Conservation (phyloP, 2,888 invertebrate genomes). For the Xestia rhomboidea region DNA sequence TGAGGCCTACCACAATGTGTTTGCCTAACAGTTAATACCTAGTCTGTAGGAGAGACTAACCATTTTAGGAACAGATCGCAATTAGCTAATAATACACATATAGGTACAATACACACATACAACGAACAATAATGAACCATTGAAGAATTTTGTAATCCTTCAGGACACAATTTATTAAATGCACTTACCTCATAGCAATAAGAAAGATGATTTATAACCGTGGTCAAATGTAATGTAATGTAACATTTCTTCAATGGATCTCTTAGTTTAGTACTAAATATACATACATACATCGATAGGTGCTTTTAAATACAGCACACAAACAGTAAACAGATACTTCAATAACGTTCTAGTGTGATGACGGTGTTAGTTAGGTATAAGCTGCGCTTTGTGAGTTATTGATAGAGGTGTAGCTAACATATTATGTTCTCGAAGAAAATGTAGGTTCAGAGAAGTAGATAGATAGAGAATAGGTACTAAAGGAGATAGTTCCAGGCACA, state of each 20-base stretch:
- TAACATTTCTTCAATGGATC: slow-evolving; percentile 64
- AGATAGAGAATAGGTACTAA: slow-evolving; percentile 25
- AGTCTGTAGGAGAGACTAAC: slow-evolving; percentile 79
- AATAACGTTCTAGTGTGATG: slow-evolving; percentile 60
- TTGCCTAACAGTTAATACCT: slow-evolving; percentile 66
- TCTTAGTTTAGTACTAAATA: slow-evolving; percentile 52
- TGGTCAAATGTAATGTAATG: neutral
- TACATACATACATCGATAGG: slow-evolving; percentile 65
- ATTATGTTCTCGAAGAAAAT: slow-evolving; percentile 63
- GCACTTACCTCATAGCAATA: slow-evolving; percentile 23
- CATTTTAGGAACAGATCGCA: slow-evolving; percentile 91
- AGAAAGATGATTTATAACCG: neutral
- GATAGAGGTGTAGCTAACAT: slow-evolving; percentile 67
- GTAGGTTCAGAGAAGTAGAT: slow-evolving; percentile 21
- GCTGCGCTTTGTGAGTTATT: slow-evolving; percentile 66
- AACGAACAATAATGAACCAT: slow-evolving; percentile 68
- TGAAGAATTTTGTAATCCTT: slow-evolving; percentile 60
- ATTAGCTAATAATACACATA: slow-evolving; percentile 75
- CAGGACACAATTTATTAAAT: neutral
- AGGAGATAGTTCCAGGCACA: slow-evolving; percentile 26
- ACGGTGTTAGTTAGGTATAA: slow-evolving; percentile 66
- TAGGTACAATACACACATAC: slow-evolving; percentile 78
- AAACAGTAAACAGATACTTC: slow-evolving; percentile 63
- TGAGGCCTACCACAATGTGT: slow-evolving; percentile 52
- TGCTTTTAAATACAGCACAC: slow-evolving; percentile 66